phyloP scores from a whole-genome alignment of 2,797 vertebrate genomes.

The Streptopelia turtur region DNA sequence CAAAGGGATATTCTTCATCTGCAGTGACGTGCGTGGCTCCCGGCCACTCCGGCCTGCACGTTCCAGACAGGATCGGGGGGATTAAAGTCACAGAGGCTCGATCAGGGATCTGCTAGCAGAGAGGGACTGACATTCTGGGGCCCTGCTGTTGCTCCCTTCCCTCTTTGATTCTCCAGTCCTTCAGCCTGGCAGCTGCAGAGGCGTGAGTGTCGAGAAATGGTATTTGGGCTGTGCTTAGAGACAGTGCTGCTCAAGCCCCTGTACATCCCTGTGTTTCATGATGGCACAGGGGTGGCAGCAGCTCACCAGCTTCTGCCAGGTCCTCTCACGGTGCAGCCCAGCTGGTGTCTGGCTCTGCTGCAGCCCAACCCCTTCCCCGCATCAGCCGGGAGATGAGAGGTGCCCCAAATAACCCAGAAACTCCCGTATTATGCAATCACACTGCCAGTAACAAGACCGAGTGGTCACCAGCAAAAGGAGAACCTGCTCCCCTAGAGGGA shows the following conservation, averaged over 20 bases:
- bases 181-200: not conserved
- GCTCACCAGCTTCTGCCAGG: not conserved
- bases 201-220: not conserved
- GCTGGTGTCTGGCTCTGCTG: not conserved
- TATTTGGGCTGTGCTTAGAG: not conserved
- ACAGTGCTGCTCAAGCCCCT: rapidly evolving
- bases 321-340: not conserved
- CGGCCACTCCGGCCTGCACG: not conserved
- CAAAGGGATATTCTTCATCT: constrained; percentile 6
- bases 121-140: rapidly evolving
- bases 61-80: not conserved
- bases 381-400: rapidly evolving
- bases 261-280: not conserved
- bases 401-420: not conserved
- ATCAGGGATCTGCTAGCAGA: not conserved
- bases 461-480: not conserved
- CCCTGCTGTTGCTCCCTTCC: not conserved
- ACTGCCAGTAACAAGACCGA: rapidly evolving
- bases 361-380: not conserved
- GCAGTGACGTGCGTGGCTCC: not conserved
- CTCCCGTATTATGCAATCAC: rapidly evolving
- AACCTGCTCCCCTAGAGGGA: not conserved
- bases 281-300: rapidly evolving
- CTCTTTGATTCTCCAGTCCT: not conserved
- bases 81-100: not conserved